phyloP scores from a whole-genome alignment of 2,113 vertebrate genomes.

The Thamnaconus septentrionalis region DNA sequence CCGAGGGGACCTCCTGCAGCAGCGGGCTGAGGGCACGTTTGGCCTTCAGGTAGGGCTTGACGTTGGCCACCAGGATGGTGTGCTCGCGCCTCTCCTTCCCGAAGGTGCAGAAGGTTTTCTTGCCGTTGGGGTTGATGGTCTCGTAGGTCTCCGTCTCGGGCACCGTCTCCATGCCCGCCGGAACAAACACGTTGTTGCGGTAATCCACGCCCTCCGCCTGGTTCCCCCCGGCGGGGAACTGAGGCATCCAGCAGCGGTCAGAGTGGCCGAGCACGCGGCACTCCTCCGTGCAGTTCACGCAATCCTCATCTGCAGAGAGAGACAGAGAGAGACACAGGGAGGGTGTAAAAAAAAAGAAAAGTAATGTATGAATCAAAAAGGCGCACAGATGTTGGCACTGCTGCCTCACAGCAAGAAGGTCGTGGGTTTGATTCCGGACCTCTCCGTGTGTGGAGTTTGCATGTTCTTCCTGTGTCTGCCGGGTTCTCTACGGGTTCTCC shows the following conservation, averaged over 20 bases:
- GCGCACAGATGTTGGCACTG: constrained; percentile 12
- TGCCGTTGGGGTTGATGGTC: constrained; percentile 93
- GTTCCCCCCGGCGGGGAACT: constrained; percentile 89
- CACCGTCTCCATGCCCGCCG: constrained; percentile 90
- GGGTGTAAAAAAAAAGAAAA: constrained; percentile 35
- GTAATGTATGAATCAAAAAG: constrained; percentile 15
- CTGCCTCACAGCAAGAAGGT: no score
- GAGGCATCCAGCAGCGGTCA: constrained; percentile 99
- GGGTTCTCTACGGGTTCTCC: no score
- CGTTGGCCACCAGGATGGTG: constrained; percentile 98
- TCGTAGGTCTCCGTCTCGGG: constrained; percentile 94
- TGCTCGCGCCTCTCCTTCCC: constrained; percentile 98
- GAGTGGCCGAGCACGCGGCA: constrained; percentile 98
- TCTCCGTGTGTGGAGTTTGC: no score
- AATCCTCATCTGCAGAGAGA: constrained; percentile 93
- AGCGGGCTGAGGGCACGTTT: constrained; percentile 98
- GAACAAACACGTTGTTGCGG: constrained; percentile 99
- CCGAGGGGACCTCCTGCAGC: constrained; percentile 95
- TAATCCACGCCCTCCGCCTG: constrained; percentile 97
- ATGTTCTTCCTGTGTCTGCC: no score
- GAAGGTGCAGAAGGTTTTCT: constrained; percentile 99
- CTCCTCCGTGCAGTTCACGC: constrained; percentile 98
- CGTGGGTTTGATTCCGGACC: no score
- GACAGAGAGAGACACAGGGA: constrained; percentile 4
- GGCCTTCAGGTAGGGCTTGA: constrained; percentile 99